Conservation (phyloP, 2,113 vertebrate species). For the Saiga tatarica region DNA sequence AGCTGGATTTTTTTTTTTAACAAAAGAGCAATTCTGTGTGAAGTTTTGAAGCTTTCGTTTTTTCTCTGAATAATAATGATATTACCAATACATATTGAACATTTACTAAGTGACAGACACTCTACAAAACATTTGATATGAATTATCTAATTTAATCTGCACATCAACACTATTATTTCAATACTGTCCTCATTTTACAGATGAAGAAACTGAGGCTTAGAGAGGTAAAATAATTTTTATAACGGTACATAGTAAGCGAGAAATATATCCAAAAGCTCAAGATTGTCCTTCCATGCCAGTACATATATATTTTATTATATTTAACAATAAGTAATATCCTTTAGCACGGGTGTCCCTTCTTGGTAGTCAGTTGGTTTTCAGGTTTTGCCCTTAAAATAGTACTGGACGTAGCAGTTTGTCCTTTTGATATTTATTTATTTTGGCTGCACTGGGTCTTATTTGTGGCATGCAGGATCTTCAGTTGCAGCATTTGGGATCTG, state of each 20-base stretch:
- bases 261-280: neutral
- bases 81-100: neutral
- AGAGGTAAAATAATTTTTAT: neutral
- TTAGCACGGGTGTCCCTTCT: neutral
- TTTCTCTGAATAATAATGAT: neutral
- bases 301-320: neutral
- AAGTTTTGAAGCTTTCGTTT: neutral
- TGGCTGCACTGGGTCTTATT: neutral
- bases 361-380: neutral
- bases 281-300: neutral
- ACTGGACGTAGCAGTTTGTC: neutral
- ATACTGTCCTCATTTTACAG: neutral
- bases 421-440: neutral
- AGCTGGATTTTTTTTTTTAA: neutral
- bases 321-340: neutral
- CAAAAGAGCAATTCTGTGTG: neutral
- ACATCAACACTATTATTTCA: neutral
- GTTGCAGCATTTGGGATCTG: neutral
- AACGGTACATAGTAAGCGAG: neutral
- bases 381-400: neutral
- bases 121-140: neutral
- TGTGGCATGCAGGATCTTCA: neutral
- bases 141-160: neutral
- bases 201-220: neutral
- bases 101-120: neutral